Percentiles rank a stretch among this genome's conserved stretches.
Conservation (phyloP, 2,113 vertebrate species). For the Malurus alboscapulatus region DNA sequence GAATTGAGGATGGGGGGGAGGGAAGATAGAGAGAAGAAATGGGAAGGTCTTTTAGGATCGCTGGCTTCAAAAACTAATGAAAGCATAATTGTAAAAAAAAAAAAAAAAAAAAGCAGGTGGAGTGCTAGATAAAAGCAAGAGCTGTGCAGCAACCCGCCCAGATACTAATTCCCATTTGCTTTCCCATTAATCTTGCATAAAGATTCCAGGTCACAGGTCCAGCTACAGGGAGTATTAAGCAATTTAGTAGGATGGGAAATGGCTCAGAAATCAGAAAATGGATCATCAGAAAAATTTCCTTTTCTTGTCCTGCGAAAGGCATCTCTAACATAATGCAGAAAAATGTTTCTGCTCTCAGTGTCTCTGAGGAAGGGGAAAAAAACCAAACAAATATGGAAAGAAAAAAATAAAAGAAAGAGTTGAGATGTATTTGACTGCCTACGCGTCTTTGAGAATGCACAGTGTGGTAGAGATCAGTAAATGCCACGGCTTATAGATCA, state of each 20-base stretch:
- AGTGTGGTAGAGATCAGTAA: slow-evolving; percentile 10
- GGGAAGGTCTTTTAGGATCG: slow-evolving; percentile 33
- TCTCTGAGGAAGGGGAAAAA: neutral
- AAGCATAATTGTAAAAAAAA: slow-evolving; percentile 44
- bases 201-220: slow-evolving; percentile 66
- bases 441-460: neutral
- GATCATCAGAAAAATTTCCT: neutral
- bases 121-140: slow-evolving; percentile 62
- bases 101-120: slow-evolving; percentile 45
- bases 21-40: slow-evolving; percentile 1
- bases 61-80: slow-evolving; percentile 54
- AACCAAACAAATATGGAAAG: neutral
- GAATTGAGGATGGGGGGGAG: neutral
- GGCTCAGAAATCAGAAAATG: slow-evolving; percentile 33
- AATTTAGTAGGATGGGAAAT: slow-evolving; percentile 43
- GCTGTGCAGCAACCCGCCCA: slow-evolving; percentile 35
- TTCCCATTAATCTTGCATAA: slow-evolving; percentile 69
- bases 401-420: neutral
- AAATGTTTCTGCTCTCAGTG: neutral
- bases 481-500: slow-evolving; percentile 17
- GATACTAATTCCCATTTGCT: slow-evolving; percentile 68
- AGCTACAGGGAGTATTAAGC: slow-evolving; percentile 61
- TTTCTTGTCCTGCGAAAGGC: neutral
- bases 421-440: neutral
- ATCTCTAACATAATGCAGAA: neutral